Base-by-base conservation (phyloP, 1,140 invertebrate genomes). In the Euwallacea similis region DNA sequence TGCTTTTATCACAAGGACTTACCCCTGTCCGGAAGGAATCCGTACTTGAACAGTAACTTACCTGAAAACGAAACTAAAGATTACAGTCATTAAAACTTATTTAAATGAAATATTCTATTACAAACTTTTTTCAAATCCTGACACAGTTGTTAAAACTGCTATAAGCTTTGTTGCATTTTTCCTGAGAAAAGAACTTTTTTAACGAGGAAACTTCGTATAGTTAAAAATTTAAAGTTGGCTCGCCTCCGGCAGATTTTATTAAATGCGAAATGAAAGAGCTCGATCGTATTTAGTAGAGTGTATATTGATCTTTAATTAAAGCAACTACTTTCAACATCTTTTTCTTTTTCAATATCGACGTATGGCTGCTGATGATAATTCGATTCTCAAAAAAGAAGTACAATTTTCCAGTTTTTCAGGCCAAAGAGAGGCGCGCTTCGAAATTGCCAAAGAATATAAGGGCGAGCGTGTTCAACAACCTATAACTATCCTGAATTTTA, bases 391-490 rank as follows among this genome's bases (percentile, higher is more conserved):
- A 33, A 33, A 33, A 33, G 21, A 33, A 33, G 21, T 4, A 33
- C 21, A 33, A 33, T 33, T 50, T 50, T 2, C 46, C 46, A 50
- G 46, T 50, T 50, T 50, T 50, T 7, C 9, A 50, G 46, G 9
- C 2, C 46, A 6, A 65, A 33, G 41, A 54, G 44, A 16, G 47
- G 44, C n/a, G 63, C 21, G 63, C 46, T 42, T 47, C 21, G 50
- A 54, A 65, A 65, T 65, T 65, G 63, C 16, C n/a, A 6, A 21
- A 66, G 54, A 66, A 58, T 66, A 58, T 58, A 13, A 43, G 21
- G 63, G 21, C 42, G 65, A 55, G 58, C 65, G 65, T 66, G 65
- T 66, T 66, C 65, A 66, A 66, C 65, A 66, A 66, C 65, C 65
- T 58, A 66, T 66, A 66, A 66, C 65, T 56, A 66, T 66, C 43